Base-by-base conservation (phyloP, 1,140 invertebrate species). In the Agrilus planipennis region DNA sequence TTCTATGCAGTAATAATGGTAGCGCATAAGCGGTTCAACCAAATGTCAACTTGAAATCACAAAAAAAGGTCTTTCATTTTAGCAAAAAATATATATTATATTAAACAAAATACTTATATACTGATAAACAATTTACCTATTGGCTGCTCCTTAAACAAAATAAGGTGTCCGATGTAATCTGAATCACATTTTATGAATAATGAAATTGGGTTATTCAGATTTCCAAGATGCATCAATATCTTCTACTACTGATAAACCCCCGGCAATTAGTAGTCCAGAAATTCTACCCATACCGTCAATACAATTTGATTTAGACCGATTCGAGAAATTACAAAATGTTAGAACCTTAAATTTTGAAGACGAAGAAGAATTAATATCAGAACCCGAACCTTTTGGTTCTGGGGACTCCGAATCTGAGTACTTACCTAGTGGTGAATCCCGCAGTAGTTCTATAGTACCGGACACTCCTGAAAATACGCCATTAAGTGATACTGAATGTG, bases 181-280 rank as follows among this genome's bases (percentile, higher is more conserved):
- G n/a, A n/a, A n/a, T n/a, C n/a, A n/a, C n/a, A n/a, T n/a, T n/a
- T n/a, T n/a, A n/a, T n/a, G n/a, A n/a, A n/a, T n/a, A n/a, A 20
- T 15, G 38, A 32, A 11, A 40, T 25, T 44, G 25, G 15, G 15
- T 16, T 41, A 22, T 16, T 32, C 42, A 39, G 20, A 44, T 31
- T 18, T 32, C 42, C 25, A 44, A 31, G 19, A 31, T 21, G 21
- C 3, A n/a, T 28, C 34, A 12, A 9, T 30, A 39, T 39, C 27
- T 23, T 23, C 25, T 23, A 15, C 17, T 31, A 44, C 19, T 18
- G 17, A 35, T 31, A 16, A n/a, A 19, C 15, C 23, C n/a, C n/a
- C n/a, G n/a, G n/a, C n/a, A n/a, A n/a, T n/a, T n/a, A n/a, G n/a
- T n/a, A n/a, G n/a, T n/a, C 30, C 12, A 31, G 39, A 19, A 18